Conservation (phyloP, 2,113 vertebrate genomes). For the Tetrao urogallus region DNA sequence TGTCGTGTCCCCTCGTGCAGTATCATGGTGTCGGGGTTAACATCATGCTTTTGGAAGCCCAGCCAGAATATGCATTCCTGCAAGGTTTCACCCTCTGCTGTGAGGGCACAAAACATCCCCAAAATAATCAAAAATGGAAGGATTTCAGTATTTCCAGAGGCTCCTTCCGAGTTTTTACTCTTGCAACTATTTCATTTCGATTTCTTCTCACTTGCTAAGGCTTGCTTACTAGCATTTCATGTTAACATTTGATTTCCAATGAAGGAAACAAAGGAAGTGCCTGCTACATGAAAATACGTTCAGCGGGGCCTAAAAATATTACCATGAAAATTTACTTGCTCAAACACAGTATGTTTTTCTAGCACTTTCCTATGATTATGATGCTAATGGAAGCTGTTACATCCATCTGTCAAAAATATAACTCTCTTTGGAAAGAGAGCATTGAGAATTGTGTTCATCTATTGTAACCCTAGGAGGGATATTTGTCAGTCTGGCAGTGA, state of each 20-base stretch:
- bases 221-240: background rate
- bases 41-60: accelerated
- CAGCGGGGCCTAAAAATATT: background rate
- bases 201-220: background rate
- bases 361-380: background rate
- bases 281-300: background rate
- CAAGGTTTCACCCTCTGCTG: background rate
- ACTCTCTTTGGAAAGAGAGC: background rate
- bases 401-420: constrained; percentile 1
- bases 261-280: background rate
- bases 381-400: constrained; percentile 24
- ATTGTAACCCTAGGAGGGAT: background rate
- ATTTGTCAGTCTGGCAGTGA: background rate
- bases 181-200: background rate
- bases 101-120: background rate
- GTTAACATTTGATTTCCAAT: background rate
- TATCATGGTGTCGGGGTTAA: background rate
- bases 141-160: background rate
- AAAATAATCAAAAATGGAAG: background rate
- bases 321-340: background rate
- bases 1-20: accelerated
- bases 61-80: accelerated
- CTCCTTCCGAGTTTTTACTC: background rate
- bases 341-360: background rate
- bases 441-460: background rate